A percentile compares a stretch with the other conserved stretches of the same genome.
Conservation (phyloP, 2,113 vertebrate species). For the Nyctereutes procyonoides region DNA sequence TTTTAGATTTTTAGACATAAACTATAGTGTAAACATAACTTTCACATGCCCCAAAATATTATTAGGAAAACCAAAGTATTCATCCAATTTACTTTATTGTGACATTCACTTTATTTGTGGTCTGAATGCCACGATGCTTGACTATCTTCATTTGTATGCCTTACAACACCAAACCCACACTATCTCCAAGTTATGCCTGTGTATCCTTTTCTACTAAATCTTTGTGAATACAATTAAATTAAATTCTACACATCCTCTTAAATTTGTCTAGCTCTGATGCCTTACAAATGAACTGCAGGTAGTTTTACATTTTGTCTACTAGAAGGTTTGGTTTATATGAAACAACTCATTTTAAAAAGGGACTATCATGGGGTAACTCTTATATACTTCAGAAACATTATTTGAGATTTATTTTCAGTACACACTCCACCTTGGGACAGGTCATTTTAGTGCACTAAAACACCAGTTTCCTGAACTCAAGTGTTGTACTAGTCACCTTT, state of each 20-base stretch:
- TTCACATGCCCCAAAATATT: background rate
- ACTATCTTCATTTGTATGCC: too few relatives aligned
- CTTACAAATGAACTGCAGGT: background rate
- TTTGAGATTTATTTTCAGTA: background rate
- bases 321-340: background rate
- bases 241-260: background rate
- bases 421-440: background rate
- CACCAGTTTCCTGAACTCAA: conserved; percentile 73
- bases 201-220: background rate
- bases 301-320: background rate
- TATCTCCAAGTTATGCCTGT: background rate
- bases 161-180: background rate
- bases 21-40: background rate
- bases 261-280: background rate
- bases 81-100: background rate
- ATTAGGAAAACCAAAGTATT: background rate
- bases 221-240: background rate
- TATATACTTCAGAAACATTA: background rate
- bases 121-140: background rate
- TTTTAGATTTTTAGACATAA: background rate
- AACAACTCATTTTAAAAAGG: background rate
- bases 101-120: background rate
- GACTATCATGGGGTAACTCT: background rate
- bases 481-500: conserved; percentile 81
- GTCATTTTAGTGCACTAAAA: conserved; percentile 73